Conservation (phyloP, 2,797 vertebrate species). For the Sebastes steindachneri region DNA sequence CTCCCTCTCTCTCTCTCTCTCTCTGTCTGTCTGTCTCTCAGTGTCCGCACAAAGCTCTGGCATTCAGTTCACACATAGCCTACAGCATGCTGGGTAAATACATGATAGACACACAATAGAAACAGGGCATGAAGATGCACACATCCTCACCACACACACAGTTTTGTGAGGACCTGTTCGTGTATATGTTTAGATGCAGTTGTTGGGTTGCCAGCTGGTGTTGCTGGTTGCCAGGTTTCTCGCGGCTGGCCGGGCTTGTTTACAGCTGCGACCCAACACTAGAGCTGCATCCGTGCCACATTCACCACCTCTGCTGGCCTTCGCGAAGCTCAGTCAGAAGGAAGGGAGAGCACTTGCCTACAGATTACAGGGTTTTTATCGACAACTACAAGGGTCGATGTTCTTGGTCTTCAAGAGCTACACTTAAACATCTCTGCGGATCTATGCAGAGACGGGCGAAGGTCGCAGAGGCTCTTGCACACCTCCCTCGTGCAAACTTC, state of each 20-base stretch:
- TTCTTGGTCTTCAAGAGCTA: not conserved
- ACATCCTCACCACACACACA: constrained; percentile 2
- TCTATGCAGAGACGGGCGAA: not conserved
- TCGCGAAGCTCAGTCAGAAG: not conserved
- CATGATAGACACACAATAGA: constrained; percentile 20
- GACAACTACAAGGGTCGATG: not conserved
- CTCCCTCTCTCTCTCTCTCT: not conserved
- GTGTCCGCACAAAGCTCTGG: constrained; percentile 18
- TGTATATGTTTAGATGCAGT: constrained; percentile 35
- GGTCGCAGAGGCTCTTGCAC: not conserved
- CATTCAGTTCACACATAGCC: constrained; percentile 35
- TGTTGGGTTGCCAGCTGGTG: constrained; percentile 50
- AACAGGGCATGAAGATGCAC: constrained; percentile 3
- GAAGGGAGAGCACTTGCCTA: not conserved
- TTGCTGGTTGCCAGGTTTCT: constrained; percentile 50
- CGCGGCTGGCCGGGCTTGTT: constrained; percentile 29
- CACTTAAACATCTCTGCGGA: not conserved
- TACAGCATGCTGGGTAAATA: constrained; percentile 32
- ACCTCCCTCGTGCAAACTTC: not conserved
- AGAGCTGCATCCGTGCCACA: constrained; percentile 2
- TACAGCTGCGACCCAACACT: constrained; percentile 49
- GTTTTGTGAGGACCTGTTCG: constrained; percentile 14
- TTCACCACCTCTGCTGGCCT: constrained; percentile 13
- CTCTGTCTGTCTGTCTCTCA: not conserved
- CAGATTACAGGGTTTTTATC: not conserved